phyloP scores from a whole-genome alignment of 2,113 vertebrate species.

The Cricetomys ansorgei region DNA sequence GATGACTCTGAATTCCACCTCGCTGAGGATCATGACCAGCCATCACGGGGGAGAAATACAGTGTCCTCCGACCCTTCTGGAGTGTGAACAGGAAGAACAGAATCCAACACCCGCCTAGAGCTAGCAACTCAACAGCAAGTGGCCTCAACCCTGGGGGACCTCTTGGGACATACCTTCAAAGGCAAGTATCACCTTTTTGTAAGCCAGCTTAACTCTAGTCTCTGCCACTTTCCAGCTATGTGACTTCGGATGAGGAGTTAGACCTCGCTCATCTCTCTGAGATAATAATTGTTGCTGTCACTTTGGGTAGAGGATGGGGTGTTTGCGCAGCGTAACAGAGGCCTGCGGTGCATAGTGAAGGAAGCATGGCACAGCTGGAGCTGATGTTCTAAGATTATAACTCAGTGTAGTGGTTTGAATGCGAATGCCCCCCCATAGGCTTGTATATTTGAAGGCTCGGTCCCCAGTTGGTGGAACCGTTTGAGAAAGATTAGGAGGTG shows the following conservation, averaged over 20 bases:
- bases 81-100: neutral
- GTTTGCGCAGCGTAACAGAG: neutral
- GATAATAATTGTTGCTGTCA: neutral
- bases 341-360: rapidly evolving
- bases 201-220: neutral
- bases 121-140: neutral
- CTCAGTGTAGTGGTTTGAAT: neutral
- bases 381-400: neutral
- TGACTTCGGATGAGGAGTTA: neutral
- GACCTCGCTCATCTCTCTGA: neutral
- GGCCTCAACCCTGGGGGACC: neutral
- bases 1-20: neutral
- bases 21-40: neutral
- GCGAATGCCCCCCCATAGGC: neutral
- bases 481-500: neutral
- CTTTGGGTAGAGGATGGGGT: neutral
- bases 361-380: neutral
- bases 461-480: neutral
- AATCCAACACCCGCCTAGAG: neutral
- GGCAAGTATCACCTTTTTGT: neutral
- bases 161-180: neutral
- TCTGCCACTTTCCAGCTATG: neutral
- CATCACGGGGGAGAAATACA: neutral
- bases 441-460: neutral
- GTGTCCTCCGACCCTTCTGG: neutral